Evolutionary conservation across 2,888 invertebrate genomes (phyloP).

Genomic region (Branchellion lobata): DNA sequence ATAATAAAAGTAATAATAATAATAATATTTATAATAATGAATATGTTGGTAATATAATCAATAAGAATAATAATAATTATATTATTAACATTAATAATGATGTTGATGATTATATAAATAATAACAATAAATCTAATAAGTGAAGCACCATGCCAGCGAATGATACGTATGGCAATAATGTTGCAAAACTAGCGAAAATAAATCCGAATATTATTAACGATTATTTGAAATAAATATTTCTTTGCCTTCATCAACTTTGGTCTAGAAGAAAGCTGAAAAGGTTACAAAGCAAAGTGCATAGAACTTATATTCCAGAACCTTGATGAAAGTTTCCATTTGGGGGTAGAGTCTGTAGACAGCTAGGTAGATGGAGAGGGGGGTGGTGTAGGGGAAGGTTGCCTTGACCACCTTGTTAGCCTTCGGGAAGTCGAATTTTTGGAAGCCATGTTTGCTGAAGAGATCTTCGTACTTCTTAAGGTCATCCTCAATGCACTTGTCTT

Average conservation of each 20-base stretch:
- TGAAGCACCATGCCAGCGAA: too few species aligned
- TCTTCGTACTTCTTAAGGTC: background rate
- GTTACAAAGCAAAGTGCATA: background rate
- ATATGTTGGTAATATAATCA: background rate
- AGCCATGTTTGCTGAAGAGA: background rate
- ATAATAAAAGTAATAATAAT: constrained; percentile 37
- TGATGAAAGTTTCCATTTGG: constrained; percentile 60
- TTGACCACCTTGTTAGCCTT: background rate
- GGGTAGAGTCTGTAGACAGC: constrained; percentile 63
- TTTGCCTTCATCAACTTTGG: too few species aligned
- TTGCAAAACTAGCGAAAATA: too few species aligned
- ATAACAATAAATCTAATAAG: too few species aligned
- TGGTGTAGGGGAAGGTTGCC: constrained; percentile 7
- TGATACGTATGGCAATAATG: too few species aligned
- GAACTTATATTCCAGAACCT: constrained; percentile 54
- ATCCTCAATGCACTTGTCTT: background rate
- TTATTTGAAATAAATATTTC: too few species aligned
- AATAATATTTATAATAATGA: constrained; percentile 32
- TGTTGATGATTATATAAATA: background rate
- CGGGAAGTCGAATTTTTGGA: constrained; percentile 31
- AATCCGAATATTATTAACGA: too few species aligned
- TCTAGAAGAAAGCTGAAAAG: too few species aligned
- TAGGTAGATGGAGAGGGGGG: constrained; percentile 62
- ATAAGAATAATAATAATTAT: constrained; percentile 28
- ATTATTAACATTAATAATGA: constrained; percentile 10